Evolutionary conservation across 2,113 vertebrate genomes (phyloP).

Genomic region (Donacobius atricapilla): DNA sequence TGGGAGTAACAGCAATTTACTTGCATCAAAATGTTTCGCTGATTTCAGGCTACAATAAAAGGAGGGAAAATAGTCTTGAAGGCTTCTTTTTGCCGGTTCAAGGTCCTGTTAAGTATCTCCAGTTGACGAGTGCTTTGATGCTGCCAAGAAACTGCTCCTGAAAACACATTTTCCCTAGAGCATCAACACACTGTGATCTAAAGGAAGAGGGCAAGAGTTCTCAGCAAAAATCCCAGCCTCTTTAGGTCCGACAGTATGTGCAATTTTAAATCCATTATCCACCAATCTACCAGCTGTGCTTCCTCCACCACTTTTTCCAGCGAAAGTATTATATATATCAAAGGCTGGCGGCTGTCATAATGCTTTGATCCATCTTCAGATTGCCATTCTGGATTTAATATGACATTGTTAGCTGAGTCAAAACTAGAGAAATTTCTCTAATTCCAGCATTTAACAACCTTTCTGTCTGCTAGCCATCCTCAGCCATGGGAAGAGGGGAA

Average conservation of each 20-base stretch:
- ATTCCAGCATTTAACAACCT: neutral
- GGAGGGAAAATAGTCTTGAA: neutral
- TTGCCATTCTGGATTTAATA: neutral
- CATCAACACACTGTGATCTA: neutral
- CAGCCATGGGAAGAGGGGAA: neutral
- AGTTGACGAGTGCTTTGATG: neutral
- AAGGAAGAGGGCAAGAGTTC: neutral
- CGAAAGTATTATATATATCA: neutral
- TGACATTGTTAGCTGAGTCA: neutral
- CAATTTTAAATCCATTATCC: constrained; percentile 50
- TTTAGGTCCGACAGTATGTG: neutral
- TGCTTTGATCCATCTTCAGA: constrained; percentile 24
- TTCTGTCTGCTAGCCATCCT: neutral
- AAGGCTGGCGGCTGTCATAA: constrained; percentile 39
- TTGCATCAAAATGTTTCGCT: neutral
- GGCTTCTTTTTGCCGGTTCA: neutral
- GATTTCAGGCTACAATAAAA: neutral
- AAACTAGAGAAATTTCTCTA: neutral
- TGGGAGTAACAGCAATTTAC: neutral
- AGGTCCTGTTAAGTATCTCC: neutral
- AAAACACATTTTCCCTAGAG: neutral
- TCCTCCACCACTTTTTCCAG: neutral
- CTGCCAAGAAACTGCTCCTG: neutral
- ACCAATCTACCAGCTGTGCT: neutral
- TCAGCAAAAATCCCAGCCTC: neutral